Conservation (phyloP, 2,888 invertebrate genomes). For the Nesidiocoris tenuis region DNA sequence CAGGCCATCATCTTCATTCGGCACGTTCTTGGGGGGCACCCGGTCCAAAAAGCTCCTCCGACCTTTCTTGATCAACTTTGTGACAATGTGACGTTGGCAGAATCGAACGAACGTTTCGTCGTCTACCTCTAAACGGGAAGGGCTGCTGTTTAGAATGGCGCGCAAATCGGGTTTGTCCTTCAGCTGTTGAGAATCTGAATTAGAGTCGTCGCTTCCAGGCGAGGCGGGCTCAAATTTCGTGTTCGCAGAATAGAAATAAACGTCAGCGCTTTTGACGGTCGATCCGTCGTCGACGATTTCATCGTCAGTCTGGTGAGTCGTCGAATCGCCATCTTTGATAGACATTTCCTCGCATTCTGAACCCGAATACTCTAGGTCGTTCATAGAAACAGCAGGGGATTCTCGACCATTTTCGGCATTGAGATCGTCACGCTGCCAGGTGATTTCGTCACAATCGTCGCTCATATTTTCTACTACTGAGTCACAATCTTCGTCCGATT, state of each 20-base stretch:
- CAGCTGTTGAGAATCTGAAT: not conserved
- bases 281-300: not conserved
- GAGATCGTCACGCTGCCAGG: not conserved
- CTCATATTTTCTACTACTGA: not conserved
- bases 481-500: not conserved
- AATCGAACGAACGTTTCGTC: slow-evolving; percentile 6
- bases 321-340: not conserved
- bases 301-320: not conserved
- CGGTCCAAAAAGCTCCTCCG: not conserved
- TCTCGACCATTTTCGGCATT: not conserved
- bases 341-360: not conserved
- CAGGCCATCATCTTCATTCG: not conserved
- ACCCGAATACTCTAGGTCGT: not conserved
- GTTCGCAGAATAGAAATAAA: not conserved
- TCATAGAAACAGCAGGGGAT: not conserved
- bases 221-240: not conserved
- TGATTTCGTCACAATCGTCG: not conserved
- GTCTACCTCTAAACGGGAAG: not conserved
- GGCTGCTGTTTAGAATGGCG: not conserved
- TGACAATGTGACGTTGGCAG: slow-evolving; percentile 6
- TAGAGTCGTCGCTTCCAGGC: not conserved
- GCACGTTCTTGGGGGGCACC: too few relatives aligned
- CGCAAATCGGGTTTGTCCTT: not conserved
- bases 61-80: slow-evolving; percentile 1
- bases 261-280: not conserved